Conservation (phyloP, 2,113 vertebrate genomes). For the Butorides virescens region DNA sequence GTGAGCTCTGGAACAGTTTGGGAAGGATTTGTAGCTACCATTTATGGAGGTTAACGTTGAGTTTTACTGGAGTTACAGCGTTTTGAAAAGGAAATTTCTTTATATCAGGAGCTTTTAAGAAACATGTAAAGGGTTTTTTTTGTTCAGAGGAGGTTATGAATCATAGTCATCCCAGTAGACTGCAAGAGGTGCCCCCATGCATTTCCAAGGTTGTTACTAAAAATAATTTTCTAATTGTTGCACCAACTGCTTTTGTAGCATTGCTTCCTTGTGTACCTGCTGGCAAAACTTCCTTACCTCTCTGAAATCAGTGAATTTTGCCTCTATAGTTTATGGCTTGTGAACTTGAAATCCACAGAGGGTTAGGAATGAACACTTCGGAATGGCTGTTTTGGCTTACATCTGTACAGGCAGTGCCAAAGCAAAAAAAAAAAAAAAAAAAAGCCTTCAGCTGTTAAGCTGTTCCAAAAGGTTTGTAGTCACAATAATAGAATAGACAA, state of each 20-base stretch:
- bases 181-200: accelerated
- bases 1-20: not conserved
- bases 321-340: not conserved
- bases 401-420: not conserved
- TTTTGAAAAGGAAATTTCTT: not conserved
- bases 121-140: not conserved
- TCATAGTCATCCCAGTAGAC: not conserved
- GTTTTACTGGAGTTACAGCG: not conserved
- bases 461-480: not conserved
- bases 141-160: not conserved
- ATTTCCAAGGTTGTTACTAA: not conserved
- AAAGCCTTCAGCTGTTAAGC: not conserved
- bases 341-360: not conserved
- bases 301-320: not conserved
- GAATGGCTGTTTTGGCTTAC: not conserved
- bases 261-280: not conserved
- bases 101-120: not conserved
- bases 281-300: not conserved
- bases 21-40: not conserved
- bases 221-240: not conserved
- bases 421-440: not conserved
- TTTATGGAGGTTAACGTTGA: not conserved
- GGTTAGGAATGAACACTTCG: not conserved
- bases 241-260: not conserved
- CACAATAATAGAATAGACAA: not conserved